A percentile compares a stretch with the other conserved stretches of the same genome.
phyloP scores from a whole-genome alignment of 2,797 vertebrate genomes.

The Delichon dasypus region DNA sequence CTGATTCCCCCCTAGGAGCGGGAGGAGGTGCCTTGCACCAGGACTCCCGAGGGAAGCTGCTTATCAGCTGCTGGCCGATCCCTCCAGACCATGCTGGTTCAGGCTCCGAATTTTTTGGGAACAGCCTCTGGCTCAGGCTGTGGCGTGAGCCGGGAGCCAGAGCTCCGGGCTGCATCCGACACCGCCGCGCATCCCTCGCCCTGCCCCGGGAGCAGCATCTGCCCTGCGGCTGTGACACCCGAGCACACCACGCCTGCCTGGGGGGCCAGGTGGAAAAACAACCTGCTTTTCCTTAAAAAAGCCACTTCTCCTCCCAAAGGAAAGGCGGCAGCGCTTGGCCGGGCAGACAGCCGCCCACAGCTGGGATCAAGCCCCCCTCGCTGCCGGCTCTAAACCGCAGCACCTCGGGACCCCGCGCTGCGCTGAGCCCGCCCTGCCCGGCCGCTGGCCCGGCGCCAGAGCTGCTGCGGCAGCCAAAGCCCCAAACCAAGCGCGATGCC shows the following conservation, averaged over 20 bases:
- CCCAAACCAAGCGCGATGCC: rapidly evolving
- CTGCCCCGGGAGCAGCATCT: not conserved
- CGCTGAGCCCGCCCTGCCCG: not conserved
- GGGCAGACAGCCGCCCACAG: not conserved
- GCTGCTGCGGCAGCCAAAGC: not conserved
- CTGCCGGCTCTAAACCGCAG: not conserved
- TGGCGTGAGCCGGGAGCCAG: not conserved
- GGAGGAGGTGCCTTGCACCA: not conserved
- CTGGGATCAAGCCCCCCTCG: not conserved
- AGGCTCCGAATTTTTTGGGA: rapidly evolving
- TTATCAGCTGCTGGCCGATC: not conserved
- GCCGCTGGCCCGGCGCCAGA: not conserved
- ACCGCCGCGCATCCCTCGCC: not conserved
- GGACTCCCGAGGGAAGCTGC: not conserved
- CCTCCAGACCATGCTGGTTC: not conserved
- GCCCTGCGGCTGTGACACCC: rapidly evolving
- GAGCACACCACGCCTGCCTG: rapidly evolving
- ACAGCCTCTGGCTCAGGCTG: not conserved
- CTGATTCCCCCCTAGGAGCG: rapidly evolving
- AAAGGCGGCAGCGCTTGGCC: not conserved
- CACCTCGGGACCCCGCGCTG: rapidly evolving
- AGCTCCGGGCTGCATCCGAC: rapidly evolving
- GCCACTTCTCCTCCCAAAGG: not conserved
- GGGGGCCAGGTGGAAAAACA: not conserved
- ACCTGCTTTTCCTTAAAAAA: not conserved